Evolutionary conservation across 1,140 invertebrate genomes (phyloP), one percentile per base, ranked within the genome.

Genomic region (Lordiphosa collinella): DNA sequence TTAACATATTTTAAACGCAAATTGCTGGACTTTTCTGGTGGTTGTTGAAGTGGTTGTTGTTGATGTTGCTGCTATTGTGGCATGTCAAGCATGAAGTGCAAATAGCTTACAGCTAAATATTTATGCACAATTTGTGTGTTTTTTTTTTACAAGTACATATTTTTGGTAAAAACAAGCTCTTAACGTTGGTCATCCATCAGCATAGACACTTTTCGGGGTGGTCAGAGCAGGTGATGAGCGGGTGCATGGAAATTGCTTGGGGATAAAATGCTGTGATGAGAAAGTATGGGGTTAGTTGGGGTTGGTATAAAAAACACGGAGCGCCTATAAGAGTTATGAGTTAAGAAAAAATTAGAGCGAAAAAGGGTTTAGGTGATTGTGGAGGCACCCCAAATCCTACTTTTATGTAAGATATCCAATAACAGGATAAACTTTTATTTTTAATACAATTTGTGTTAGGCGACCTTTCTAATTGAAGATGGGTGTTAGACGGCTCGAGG

Each of bases 1-100:
- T 80, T 75, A 82, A 82, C 72, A 80, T 80, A 80, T 80, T 80
- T 80, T 80, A 82, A 75, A 66, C 69, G 71, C 66, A 71, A 66
- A 67, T 69, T 67, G 58, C 37, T 43, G 51, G 18, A 36, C 48
- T 36, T 59, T 52, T 38, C 16, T 40, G 11, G 35, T 37, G 4
- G 16, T 51, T 25, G 49, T 40, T 51, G 36, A 37, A 22, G 48
- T 31, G 36, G 35, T 58, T 58, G 44, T 47, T 43, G 50, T 48
- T 65, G 57, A 55, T 65, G 36, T 32, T 48, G 46, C 31, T 37
- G 38, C 31, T 52, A 14, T 55, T 78, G 60, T 66, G 72, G 70
- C 63, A 59, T 64, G 56, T 80, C 69, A 82, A 62, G 75, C 75
- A 80, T 80, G 76, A 82, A 75, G 75, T 80, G 75, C 76, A 80